Base-by-base conservation (phyloP, 2,797 vertebrate genomes). In the Alcedo atthis region DNA sequence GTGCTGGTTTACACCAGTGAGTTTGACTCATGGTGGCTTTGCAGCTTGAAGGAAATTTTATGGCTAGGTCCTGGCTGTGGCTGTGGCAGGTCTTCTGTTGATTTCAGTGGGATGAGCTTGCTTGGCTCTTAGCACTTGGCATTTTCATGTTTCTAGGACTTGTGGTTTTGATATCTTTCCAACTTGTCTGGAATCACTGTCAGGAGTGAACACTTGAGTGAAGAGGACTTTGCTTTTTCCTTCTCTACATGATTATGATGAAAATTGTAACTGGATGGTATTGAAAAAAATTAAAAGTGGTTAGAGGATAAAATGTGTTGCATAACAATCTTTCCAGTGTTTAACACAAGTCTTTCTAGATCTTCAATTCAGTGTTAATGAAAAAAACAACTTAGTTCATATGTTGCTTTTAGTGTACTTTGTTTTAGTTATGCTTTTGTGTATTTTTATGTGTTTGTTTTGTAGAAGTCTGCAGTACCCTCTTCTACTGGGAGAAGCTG, bases 261-360 rank as follows among this genome's bases (percentile, higher is more conserved):
- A 45, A 59, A 87, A 90, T 54, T 4, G 2, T 64, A 85, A 62
- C 78, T 92, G 51, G 76, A 66, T 43, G 25, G 18, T 32, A 78
- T 53, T 87, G 73, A 88, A 91, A 92, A 26, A 51, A 71, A 85
- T 53, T 32, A 32, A 70, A 84, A 21, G 66, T 15, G 64, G 35
- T 85, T 67, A 71, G 87, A 70, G 74, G 54, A 68, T 64, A 43
- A 90, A 89, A 54, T 78, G 32, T 95, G 77, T 87, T 92, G 58
- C 45, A 55, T 64, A 90, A 91, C 87, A 92, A 94, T 86, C 80
- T 89, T 89, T 58, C 32, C 85, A 70, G 81, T 76, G 46, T 89
- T 92, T 92, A 70, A 81, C 42, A 63, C 49, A 85, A 89, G 26
- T 84, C 80, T 89, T 69, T 85, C 89, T 87, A 4, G 85, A 40